Base-by-base conservation (phyloP, 2,113 vertebrate genomes). In the Trinectes maculatus region DNA sequence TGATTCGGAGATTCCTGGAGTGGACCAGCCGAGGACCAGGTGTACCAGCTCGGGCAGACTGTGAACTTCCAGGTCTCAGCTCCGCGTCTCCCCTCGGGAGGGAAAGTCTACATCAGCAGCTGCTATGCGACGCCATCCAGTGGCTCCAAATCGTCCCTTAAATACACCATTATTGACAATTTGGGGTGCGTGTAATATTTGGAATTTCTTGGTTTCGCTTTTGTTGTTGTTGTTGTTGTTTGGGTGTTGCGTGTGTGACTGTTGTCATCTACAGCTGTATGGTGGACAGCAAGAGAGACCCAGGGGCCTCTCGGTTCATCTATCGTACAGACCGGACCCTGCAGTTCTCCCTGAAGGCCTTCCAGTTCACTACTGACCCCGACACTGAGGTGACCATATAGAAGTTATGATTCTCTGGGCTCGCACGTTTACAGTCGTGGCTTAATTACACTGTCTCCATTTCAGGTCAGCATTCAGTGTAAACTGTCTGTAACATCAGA, bases 281-380 rank as follows among this genome's bases (percentile, higher is more conserved):
- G 81, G 15, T 82, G 53, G 90, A 91, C 77, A 91, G 77, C 67
- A 81, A 69, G 46, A 71, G 39, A 7, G 70, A 89, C 33, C 69
- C 77, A 0, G 82, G 76, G 3, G 68, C 68, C n/a, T 84, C 90
- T 1, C 52, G 22, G 51, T 90, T 89, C 43, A 26, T 89, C 25
- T 77, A 79, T 11, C 75, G 46, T 40, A 89, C 80, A 11, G 44
- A 89, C 43, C 25, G 40, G 1, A 69, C 75, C 28, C 9, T 93
- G 43, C 81, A 82, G 31, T 91, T 92, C 44, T 88, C 86, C 1
- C n/a, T 92, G 5, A 70, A 63, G 39, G 87, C 90, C 24, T 92
- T 92, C 40, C 91, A 92, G 83, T 93, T 93, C 22, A 89, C 57
- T 2, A 43, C 71, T 33, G 72, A 86, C 18, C 87, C 90, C 0